Base-by-base conservation (phyloP, 2,888 invertebrate genomes). In the Apeira syringaria region DNA sequence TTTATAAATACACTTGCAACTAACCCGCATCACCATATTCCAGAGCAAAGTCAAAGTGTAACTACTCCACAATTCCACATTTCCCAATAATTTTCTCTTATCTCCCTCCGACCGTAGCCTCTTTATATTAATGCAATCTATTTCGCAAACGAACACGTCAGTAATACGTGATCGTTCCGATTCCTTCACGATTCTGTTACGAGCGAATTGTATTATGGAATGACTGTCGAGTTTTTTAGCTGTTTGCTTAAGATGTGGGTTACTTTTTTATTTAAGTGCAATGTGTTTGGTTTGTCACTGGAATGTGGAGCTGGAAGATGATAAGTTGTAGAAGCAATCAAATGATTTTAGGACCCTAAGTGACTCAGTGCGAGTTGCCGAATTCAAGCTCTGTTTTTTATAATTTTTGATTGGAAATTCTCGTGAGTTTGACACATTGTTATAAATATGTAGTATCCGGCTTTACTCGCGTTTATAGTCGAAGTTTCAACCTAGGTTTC, bases 131-230 rank as follows among this genome's bases (percentile, higher is more conserved):
- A 29, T 12, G 34, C 25, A 41, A 41, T 35, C 24, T 29, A 28
- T 41, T 30, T 34, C 25, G 24, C 33, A 30, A 35, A 34, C 30
- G 40, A 29, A 40, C 30, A 17, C 24, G 34, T 25, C 25, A 41
- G 30, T 34, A 24, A 34, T 18, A 34, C 41, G 30, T 41, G 35
- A 9, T 35, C 18, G 30, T 18, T 17, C 9, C 22, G 28, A 22
- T 33, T 28, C 24, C 28, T 10, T 7, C 25, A 12, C 27, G 39
- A 41, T 34, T 41, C 12, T 25, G 33, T 27, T 30, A 27, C 18
- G 13, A 13, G 7, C 4, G 34, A 29, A 30, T 41, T 30, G 15
- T 18, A 30, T 41, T 13, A 30, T n/a, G 11, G n/a, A 30, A 43
- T 43, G 31, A 36, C 24, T 32, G 18, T 17, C 9, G 32, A 27